Base-by-base conservation (phyloP, 2,797 vertebrate species). In the Eospalax fontanierii region DNA sequence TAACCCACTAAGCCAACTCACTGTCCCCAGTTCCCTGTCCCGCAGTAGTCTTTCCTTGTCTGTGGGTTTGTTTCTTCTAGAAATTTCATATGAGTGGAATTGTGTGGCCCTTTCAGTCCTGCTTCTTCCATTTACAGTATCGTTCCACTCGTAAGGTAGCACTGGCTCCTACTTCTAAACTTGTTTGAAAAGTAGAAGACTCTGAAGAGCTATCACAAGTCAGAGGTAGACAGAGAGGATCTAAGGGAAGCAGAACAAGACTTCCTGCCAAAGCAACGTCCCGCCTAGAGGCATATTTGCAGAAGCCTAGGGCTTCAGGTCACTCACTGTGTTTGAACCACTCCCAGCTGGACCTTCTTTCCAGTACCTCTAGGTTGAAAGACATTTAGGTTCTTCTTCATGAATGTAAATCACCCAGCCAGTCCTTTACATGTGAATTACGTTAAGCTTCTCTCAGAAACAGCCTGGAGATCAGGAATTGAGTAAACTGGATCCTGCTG, bases 111-210 rank as follows among this genome's bases (percentile, higher is more conserved):
- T 21, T 33, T 76, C 46, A 14, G 15, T 50, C 79, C 70, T 11
- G 16, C 46, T 40, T 92, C 50, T 81, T 71, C 83, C 11, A 57
- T 7, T 66, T 65, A 18, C 57, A 86, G 80, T 82, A 63, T 68
- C 71, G 59, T 12, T 87, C 68, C 28, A 40, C 90, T 80, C 63
- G 26, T 40, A 30, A 3, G 30, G 21, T 33, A 87, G 76, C 50
- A 46, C 16, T 4, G 65, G 40, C 35, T 9, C 22, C 61, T 87
- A 35, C 18, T 66, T 76, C 93, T 71, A 18, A 71, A 59, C 93
- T 61, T 22, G 35, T 96, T 73, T 33, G 61, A 80, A 85, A 95
- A 85, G 57, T 16, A 78, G 71, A 79, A 28, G 50, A 5, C 54
- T 91, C 70, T 74, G 4, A 30, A 61, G 28, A 66, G 43, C 93